phyloP scores from a whole-genome alignment of 2,888 invertebrate genomes.

The Timandra comae region DNA sequence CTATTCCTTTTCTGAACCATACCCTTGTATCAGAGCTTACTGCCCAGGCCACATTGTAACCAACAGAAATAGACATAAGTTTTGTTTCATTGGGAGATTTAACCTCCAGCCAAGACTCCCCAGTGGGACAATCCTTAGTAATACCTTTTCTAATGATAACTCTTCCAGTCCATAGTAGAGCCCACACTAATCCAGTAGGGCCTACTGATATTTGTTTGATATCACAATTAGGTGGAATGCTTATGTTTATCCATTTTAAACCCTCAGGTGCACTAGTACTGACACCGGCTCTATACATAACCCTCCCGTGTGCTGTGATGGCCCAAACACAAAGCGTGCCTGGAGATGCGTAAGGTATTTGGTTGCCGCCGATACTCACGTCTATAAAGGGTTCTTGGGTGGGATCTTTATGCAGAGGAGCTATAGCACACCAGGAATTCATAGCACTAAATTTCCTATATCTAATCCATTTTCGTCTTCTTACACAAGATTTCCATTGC shows the following conservation, averaged over 20 bases:
- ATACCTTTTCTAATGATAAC: conserved; percentile 89
- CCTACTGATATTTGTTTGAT: conserved; percentile 91
- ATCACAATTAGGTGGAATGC: conserved; percentile 86
- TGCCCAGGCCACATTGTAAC: conserved; percentile 87
- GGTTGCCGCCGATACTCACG: conserved; percentile 90
- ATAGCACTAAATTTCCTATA: conserved; percentile 91
- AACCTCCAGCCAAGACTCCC: conserved; percentile 87
- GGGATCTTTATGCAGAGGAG: conserved; percentile 91
- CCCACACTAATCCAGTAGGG: conserved; percentile 91
- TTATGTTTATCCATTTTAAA: conserved; percentile 87
- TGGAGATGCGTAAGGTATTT: conserved; percentile 84
- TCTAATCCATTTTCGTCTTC: conserved; percentile 92
- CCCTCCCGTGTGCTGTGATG: conserved; percentile 92
- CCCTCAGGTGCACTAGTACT: conserved; percentile 91
- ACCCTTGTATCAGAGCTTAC: conserved; percentile 88
- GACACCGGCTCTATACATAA: conserved; percentile 91
- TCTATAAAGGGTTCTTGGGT: conserved; percentile 96
- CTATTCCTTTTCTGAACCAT: conserved; percentile 89
- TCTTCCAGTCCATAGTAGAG: conserved; percentile 88
- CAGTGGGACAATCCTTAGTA: conserved; percentile 84
- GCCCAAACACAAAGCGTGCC: conserved; percentile 93
- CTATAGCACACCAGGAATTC: conserved; percentile 95
- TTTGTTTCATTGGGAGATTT: conserved; percentile 83
- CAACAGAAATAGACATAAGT: conserved; percentile 87
- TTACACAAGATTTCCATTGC: conserved; percentile 93